phyloP scores from a whole-genome alignment of 2,888 invertebrate genomes.

The Uropetala carovei region DNA sequence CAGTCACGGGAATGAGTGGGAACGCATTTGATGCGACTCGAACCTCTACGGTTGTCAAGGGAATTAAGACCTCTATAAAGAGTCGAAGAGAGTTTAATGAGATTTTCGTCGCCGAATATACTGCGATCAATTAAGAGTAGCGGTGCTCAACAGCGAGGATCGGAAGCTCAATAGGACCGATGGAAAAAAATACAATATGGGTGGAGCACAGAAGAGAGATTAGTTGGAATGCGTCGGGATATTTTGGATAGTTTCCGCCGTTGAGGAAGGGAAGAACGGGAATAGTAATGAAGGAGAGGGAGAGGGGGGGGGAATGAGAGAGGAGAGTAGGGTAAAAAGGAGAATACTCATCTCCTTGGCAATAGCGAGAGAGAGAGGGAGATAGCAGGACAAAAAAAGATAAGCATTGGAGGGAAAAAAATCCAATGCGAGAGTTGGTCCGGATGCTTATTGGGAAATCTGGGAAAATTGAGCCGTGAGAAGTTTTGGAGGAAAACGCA shows the following conservation, averaged over 20 bases:
- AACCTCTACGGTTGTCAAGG: too few species aligned
- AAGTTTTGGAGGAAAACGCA: background rate
- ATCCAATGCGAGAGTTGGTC: background rate
- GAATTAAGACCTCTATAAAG: too few species aligned
- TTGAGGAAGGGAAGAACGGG: background rate
- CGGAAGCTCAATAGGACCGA: too few species aligned
- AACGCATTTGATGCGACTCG: too few species aligned
- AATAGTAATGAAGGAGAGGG: slow-evolving; percentile 4
- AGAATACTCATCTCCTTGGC: background rate
- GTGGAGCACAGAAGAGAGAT: too few species aligned
- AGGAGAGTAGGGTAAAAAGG: background rate
- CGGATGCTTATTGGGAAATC: slow-evolving; percentile 49
- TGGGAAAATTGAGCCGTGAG: slow-evolving; percentile 31
- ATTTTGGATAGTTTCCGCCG: background rate
- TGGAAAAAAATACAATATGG: too few species aligned
- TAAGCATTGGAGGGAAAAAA: slow-evolving; percentile 34
- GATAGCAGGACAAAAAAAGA: background rate
- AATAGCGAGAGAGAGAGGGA: slow-evolving; percentile 35
- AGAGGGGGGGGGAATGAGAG: background rate
- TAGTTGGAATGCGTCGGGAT: background rate
- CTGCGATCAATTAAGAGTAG: too few species aligned
- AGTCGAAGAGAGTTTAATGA: too few species aligned
- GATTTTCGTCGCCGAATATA: too few species aligned
- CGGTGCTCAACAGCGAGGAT: too few species aligned
- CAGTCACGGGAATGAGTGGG: too few species aligned